Evolutionary conservation across 2,797 vertebrate species (phyloP), one percentile per base, ranked within the genome.

Genomic region (Remorina albescens): DNA sequence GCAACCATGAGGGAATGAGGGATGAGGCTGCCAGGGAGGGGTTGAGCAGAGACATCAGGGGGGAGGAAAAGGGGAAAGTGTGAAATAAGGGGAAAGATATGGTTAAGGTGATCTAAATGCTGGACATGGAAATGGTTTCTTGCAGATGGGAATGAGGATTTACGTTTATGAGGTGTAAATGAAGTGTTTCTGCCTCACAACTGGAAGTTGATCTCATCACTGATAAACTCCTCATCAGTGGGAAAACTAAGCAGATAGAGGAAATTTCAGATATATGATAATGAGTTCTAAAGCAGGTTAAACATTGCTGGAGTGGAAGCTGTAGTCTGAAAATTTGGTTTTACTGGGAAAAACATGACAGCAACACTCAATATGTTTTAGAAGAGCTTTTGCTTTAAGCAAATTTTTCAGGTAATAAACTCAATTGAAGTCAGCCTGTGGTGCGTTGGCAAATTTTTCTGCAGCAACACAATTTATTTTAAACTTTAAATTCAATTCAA

Each of bases 51-150:
- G 21, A 60, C n/a, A 32, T 50, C 30, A 26, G 53, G 49, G 21
- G 60, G 67, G 44, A 39, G 41, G 67, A 44, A 39, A 37, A 16
- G 30, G 23, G 60, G 3, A 13, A 74, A 36, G 71, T 63, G 83
- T 73, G 71, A 76, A 82, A 79, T 28, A 67, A 71, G 37, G 50
- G 34, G 30, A 55, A 77, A 57, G 34, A 26, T 49, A 51, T 39
- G 32, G 47, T 69, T 76, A 50, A 51, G 60, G 69, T 71, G 72
- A 77, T 80, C 44, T 10, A 42, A 47, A 76, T 56, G 59, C 23
- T 32, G 50, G 53, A 74, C 44, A 19, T 11, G 25, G 64, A 74
- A 60, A 76, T 18, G 6, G 32, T 26, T 57, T 56, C 49, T 50
- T 19, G 19, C 30, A 42, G 66, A 50, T 13, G 55, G 54, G 68